These are phyloP conservation scores for Rhorus exstirpatorius DNA, from an alignment of 2,888 invertebrate genomes.

Conservation along the genomic window DNA sequence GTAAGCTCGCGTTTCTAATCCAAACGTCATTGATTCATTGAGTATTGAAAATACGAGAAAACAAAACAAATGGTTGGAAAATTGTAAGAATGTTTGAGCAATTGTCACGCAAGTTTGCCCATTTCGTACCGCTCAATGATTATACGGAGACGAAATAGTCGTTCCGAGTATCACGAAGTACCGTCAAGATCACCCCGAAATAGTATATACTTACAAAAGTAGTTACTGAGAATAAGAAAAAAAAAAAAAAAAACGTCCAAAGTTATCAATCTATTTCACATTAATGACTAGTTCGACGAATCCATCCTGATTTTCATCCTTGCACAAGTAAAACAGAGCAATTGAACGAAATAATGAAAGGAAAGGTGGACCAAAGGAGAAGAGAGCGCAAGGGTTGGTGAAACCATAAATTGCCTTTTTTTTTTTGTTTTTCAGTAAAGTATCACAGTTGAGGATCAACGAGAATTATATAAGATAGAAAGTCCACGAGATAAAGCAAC, in stretches of 20 bases:
- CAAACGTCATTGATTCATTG: conserved; percentile 49
- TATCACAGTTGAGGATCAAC: conserved; percentile 74
- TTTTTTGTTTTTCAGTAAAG: conserved; percentile 54
- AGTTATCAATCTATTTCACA: conserved; percentile 10
- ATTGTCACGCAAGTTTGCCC: conserved; percentile 40
- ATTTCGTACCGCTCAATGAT: conserved; percentile 18
- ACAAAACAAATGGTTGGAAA: conserved; percentile 20
- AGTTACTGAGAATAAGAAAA: conserved; percentile 4
- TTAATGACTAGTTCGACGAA: conserved; percentile 60
- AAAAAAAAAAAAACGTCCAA: conserved; percentile 25
- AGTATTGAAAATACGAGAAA: conserved; percentile 12
- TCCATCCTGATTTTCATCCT: conserved; percentile 9
- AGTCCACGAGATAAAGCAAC: background rate
- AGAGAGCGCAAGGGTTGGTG: conserved; percentile 2
- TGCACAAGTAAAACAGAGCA: background rate
- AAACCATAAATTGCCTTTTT: conserved; percentile 6
- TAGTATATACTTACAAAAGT: conserved; percentile 33
- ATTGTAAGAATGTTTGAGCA: conserved; percentile 52
- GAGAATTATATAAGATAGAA: conserved; percentile 24
- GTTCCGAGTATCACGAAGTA: conserved; percentile 31
- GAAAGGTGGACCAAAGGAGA: conserved; percentile 12
- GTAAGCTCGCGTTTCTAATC: conserved; percentile 67
- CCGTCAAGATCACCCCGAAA: conserved; percentile 23
- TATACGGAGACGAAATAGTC: background rate
- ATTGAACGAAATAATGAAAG: background rate